Conservation (phyloP, 2,888 invertebrate species). For the Oxyteleia sp. region DNA sequence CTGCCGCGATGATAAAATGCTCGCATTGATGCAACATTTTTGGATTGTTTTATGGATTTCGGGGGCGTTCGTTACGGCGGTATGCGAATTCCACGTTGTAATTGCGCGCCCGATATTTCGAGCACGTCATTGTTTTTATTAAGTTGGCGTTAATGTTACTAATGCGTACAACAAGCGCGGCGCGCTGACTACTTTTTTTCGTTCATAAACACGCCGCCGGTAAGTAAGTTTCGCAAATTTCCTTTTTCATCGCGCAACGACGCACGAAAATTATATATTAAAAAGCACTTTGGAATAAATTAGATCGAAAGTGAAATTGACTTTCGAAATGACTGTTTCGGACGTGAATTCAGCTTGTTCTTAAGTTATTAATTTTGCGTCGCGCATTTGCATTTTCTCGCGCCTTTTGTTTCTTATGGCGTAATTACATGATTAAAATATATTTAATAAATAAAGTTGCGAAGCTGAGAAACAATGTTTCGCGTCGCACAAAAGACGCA, state of each 20-base stretch:
- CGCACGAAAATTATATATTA: background rate
- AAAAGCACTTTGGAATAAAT: constrained; percentile 1
- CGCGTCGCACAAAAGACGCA: no score
- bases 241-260: constrained; percentile 2
- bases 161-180: constrained; percentile 4
- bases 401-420: background rate
- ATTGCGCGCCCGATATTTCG: constrained; percentile 37
- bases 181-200: no score
- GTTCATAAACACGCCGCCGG: no score
- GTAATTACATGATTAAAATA: constrained; percentile 5
- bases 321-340: constrained; percentile 1
- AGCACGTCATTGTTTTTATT: constrained; percentile 44
- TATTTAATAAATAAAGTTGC: constrained; percentile 2
- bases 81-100: constrained; percentile 4
- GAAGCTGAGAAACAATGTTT: no score
- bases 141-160: constrained; percentile 33
- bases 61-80: constrained; percentile 1
- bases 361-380: constrained; percentile 18
- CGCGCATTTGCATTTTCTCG: no score
- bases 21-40: constrained; percentile 28
- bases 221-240: background rate
- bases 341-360: background rate
- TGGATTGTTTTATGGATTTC: constrained; percentile 47
- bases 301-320: constrained; percentile 11
- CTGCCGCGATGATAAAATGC: constrained; percentile 48